Percentiles rank a stretch among this genome's conserved stretches.
Evolutionary conservation across 1,140 invertebrate genomes (phyloP).

Genomic region (Drosophila ohnishii): DNA sequence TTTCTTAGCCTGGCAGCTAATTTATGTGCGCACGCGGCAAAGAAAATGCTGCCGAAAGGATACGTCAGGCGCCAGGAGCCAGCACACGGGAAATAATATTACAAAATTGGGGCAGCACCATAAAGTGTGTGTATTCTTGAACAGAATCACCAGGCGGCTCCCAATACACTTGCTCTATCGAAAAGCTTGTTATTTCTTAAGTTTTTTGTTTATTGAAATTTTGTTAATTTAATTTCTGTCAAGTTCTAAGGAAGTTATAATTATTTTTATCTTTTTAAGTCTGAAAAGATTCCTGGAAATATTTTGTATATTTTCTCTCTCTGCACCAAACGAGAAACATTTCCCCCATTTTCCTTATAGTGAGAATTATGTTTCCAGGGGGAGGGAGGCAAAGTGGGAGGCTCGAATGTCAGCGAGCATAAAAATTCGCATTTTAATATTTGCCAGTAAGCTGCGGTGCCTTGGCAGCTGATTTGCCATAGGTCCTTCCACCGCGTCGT

Average conservation of each 20-base stretch:
- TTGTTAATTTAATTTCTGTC: not conserved
- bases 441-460: slow-evolving; percentile 73
- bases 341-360: slow-evolving; percentile 52
- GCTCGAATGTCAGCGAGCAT: slow-evolving; percentile 74
- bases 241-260: not conserved
- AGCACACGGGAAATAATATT: slow-evolving; percentile 36
- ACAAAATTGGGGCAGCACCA: slow-evolving; percentile 3
- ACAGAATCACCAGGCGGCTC: no score
- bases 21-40: slow-evolving; percentile 77
- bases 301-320: not conserved
- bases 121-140: not conserved
- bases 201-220: not conserved
- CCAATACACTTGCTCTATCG: not conserved
- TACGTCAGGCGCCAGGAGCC: slow-evolving; percentile 45
- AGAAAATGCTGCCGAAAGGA: slow-evolving; percentile 76
- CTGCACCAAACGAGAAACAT: slow-evolving; percentile 15
- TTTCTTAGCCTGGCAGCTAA: slow-evolving; percentile 81
- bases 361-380: slow-evolving; percentile 63
- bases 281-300: no score
- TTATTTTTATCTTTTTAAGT: no score
- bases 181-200: not conserved
- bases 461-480: slow-evolving; percentile 75
- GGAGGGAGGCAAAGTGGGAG: slow-evolving; percentile 17
- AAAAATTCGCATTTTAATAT: slow-evolving; percentile 82
- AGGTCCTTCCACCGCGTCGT: slow-evolving; percentile 24